Percentiles rank a stretch among this genome's conserved stretches.
Evolutionary conservation across 2,888 invertebrate genomes (phyloP).

Genomic region (Hetaerina titia): DNA sequence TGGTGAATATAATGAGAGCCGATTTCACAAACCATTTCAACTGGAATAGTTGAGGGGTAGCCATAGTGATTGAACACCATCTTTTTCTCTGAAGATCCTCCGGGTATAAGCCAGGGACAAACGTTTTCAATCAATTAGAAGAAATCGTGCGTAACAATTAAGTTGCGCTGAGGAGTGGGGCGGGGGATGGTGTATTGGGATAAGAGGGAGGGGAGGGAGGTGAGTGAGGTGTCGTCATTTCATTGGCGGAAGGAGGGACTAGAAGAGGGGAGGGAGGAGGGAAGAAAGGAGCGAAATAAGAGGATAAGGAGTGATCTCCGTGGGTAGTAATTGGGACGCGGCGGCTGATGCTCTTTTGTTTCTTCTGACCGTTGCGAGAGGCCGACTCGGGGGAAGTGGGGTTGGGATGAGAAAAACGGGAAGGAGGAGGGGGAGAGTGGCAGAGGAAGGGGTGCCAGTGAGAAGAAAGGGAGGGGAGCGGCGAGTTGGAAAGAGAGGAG

Average conservation of each 20-base stretch:
- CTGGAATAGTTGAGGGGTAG: neutral
- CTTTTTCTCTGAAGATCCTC: neutral
- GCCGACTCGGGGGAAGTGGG: neutral
- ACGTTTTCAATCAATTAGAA: neutral
- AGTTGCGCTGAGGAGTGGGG: neutral
- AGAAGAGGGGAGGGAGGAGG: no score
- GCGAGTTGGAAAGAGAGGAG: neutral
- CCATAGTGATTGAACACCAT: neutral
- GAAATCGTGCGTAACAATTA: neutral
- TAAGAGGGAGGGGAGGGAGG: neutral
- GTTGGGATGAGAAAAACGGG: neutral
- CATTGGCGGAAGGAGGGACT: neutral
- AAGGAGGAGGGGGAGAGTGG: no score
- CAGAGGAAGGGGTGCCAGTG: neutral
- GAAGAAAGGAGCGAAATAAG: neutral
- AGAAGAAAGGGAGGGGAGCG: neutral
- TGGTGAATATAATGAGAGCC: neutral
- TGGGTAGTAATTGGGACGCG: conserved; percentile 44
- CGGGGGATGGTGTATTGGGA: neutral
- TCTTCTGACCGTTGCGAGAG: neutral
- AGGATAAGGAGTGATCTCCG: neutral
- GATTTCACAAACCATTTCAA: neutral
- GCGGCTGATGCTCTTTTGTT: neutral
- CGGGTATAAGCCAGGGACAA: neutral
- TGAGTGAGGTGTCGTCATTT: neutral